These are phyloP conservation scores for Caenorhabditis sinica DNA, from an alignment of 2,888 invertebrate species.

Conservation along the genomic window DNA sequence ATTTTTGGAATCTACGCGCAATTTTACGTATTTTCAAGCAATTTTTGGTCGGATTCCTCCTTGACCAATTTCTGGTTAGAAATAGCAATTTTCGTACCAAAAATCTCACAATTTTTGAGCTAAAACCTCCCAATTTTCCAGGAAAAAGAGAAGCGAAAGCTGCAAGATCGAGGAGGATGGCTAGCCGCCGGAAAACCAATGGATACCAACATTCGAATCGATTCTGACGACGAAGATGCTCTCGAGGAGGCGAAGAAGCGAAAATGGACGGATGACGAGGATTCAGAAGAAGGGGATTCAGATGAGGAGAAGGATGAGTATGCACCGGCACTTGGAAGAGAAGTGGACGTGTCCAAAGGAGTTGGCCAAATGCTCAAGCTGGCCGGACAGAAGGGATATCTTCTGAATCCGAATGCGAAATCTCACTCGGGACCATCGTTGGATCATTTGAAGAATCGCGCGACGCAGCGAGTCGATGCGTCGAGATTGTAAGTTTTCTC, in stretches of 20 bases:
- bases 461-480: conserved; percentile 75
- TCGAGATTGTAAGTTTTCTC: conserved; percentile 75
- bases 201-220: conserved; percentile 40
- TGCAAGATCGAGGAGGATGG: conserved; percentile 67
- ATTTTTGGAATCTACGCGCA: too few relatives aligned
- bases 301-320: conserved; percentile 72
- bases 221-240: conserved; percentile 75
- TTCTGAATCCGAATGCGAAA: conserved; percentile 71
- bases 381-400: conserved; percentile 79
- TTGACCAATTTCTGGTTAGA: too few relatives aligned
- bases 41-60: too few relatives aligned
- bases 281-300: conserved; percentile 64
- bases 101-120: too few relatives aligned
- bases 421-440: conserved; percentile 71
- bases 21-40: too few relatives aligned
- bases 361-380: conserved; percentile 81
- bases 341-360: conserved; percentile 84
- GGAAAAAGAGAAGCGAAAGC: conserved; percentile 62
- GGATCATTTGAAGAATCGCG: conserved; percentile 79
- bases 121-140: too few relatives aligned
- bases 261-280: conserved; percentile 53
- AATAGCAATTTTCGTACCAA: too few relatives aligned
- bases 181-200: conserved; percentile 60
- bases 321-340: conserved; percentile 80
- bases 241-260: conserved; percentile 67